These are phyloP conservation scores for Pseudochromis fuscus DNA, from an alignment of 2,797 vertebrate species.

Conservation along the genomic window DNA sequence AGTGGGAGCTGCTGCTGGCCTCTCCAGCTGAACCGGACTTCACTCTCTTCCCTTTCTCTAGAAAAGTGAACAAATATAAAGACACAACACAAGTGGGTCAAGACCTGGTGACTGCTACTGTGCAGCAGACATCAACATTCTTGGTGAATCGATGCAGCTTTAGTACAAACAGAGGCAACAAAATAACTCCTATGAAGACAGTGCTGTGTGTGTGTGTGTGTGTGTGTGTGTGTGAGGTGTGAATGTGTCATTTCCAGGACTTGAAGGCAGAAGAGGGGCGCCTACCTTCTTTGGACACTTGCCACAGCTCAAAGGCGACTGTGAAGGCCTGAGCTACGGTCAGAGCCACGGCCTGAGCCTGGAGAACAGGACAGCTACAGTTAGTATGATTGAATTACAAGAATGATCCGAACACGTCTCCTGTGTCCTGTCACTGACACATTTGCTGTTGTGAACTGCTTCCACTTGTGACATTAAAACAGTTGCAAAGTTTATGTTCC, in stretches of 20 bases:
- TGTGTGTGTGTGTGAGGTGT: neutral
- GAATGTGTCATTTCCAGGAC: conserved; percentile 15
- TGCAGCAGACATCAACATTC: conserved; percentile 8
- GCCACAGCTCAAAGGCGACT: conserved; percentile 95
- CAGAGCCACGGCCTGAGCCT: conserved; percentile 96
- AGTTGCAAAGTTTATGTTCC: neutral
- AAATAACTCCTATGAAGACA: conserved; percentile 6
- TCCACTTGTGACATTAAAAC: neutral
- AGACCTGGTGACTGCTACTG: neutral
- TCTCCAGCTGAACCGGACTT: conserved; percentile 86
- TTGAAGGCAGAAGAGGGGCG: neutral
- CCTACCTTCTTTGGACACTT: conserved; percentile 93
- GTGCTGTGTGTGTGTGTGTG: neutral
- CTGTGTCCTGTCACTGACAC: neutral
- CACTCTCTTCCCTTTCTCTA: conserved; percentile 90
- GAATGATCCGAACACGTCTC: neutral
- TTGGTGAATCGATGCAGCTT: conserved; percentile 15
- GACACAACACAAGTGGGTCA: conserved; percentile 14
- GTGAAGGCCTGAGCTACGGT: conserved; percentile 97
- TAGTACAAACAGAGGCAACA: conserved; percentile 12
- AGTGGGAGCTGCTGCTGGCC: conserved; percentile 74
- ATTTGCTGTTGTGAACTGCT: neutral
- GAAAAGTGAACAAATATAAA: conserved; percentile 15
- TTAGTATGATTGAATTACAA: neutral
- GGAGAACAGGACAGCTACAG: conserved; percentile 15